Evolutionary conservation across 2,113 vertebrate genomes (phyloP), one percentile per base, ranked within the genome.

Genomic region (Phrynosoma blainvillii): DNA sequence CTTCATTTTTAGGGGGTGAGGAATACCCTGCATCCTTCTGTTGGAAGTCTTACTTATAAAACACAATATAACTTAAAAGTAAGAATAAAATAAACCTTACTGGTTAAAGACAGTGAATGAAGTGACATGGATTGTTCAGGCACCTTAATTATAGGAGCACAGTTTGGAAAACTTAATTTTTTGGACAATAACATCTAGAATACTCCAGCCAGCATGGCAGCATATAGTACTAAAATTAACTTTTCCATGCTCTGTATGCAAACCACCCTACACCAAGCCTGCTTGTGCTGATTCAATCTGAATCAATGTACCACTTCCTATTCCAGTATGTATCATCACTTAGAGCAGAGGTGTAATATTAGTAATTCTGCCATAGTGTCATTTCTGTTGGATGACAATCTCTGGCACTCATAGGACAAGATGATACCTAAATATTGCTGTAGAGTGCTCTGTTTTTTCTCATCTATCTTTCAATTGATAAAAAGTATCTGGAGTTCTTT

Each of bases 361-460:
- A 74, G 30, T 85, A 77, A 78, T 66, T 4, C 23, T 76, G 21
- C 75, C 32, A 18, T 42, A 40, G n/a, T 59, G 30, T 75, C 73
- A 77, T 30, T 85, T 62, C 30, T 81, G 12, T 10, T 66, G 32
- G 56, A 65, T 40, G 16, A 8, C 30, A 40, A 5, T 75, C 14
- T 76, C 25, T 85, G 73, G 56, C 74, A 65, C 27, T 76, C 8
- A 18, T 21, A 40, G 36, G 56, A 75, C 3, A 75, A 27, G 23
- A 16, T 74, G 47, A 84, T 75, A 32, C 36, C 23, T 8, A 79
- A 81, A 74, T 54, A 20, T 86, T 16, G 81, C 75, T 27, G 21
- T 42, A 42, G 71, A 36, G 32, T 74, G 71, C 23, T 68, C 92
- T 36, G 68, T 25, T 80, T 77, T 79, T 88, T 32, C 59, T 92